phyloP scores from a whole-genome alignment of 2,888 invertebrate genomes.

The Theretra japonica region DNA sequence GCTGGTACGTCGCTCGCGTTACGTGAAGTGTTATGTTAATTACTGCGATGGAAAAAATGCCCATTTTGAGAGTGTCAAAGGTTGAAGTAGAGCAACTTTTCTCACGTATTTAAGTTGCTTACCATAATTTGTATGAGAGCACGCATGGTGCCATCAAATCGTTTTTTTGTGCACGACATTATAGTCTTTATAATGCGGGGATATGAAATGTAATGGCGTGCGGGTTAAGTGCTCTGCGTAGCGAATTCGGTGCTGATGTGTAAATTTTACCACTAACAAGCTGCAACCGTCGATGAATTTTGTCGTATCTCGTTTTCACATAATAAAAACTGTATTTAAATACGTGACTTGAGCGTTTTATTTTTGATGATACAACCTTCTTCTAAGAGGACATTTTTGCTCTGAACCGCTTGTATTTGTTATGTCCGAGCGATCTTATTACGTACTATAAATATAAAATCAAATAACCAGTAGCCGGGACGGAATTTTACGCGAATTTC shows the following conservation, averaged over 20 bases:
- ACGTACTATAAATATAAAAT: slow-evolving; percentile 38
- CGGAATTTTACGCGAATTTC: slow-evolving; percentile 59
- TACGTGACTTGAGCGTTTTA: slow-evolving; percentile 40
- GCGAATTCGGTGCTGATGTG: slow-evolving; percentile 26
- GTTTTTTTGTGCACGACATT: not conserved
- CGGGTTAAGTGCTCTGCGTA: slow-evolving; percentile 3
- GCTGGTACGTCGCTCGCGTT: slow-evolving; percentile 44
- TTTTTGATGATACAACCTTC: slow-evolving; percentile 10
- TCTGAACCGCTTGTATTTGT: slow-evolving; percentile 8
- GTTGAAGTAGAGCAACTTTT: slow-evolving; percentile 57
- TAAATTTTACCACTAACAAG: slow-evolving; percentile 37
- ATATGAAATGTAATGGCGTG: not conserved
- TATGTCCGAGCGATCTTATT: not conserved
- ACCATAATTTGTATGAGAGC: slow-evolving; percentile 22
- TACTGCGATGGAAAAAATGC: slow-evolving; percentile 59
- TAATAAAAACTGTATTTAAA: slow-evolving; percentile 55
- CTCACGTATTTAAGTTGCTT: slow-evolving; percentile 54
- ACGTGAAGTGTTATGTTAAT: slow-evolving; percentile 65
- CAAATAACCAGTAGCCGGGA: slow-evolving; percentile 50
- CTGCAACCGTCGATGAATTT: slow-evolving; percentile 35
- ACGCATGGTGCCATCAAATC: slow-evolving; percentile 39
- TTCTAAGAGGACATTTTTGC: slow-evolving; percentile 27
- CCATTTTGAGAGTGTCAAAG: slow-evolving; percentile 62
- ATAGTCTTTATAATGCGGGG: slow-evolving; percentile 12
- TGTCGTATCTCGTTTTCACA: slow-evolving; percentile 48